Evolutionary conservation across 2,113 vertebrate genomes (phyloP), one percentile per base, ranked within the genome.

Genomic region (Psephotus haematonotus): DNA sequence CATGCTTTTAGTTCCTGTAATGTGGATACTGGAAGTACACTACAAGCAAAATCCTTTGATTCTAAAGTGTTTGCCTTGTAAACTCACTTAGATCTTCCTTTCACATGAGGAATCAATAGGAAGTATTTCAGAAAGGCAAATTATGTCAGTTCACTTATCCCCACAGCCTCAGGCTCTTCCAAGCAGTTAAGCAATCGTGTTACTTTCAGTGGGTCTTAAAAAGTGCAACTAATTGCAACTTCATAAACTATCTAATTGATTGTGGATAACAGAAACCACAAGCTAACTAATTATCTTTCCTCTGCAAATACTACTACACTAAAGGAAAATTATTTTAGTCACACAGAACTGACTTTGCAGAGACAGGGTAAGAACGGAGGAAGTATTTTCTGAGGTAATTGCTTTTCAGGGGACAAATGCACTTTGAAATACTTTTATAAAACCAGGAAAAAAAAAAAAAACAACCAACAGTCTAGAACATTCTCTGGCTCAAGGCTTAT

Each of bases 181-280:
- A 82, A 78, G 52, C 27, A 75, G 55, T 78, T 75, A 67, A 77
- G 28, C 10, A 89, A 82, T 23, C 75, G 43, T 29, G 25, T 59
- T 84, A 67, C 50, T 86, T 89, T 78, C 50, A 84, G 39, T 11
- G 29, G 52, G 52, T 68, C 87, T 93, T 71, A 46, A 68, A 75
- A 85, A 60, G 23, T 71, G 29, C 74, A 93, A 63, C 50, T 86
- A 86, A 96, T 74, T 91, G 91, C 72, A 91, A 43, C 16, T 79
- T 64, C 78, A 47, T 90, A 85, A 91, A 85, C 70, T 35, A 59
- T 27, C 47, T 78, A 76, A 90, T 84, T 87, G 59, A 84, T 91
- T 95, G 67, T 29, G 44, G 50, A 63, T 64, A 84, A 87, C 3
- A 96, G 77, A 71, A 93, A 84, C 46, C 62, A 64, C 50, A 60